Percentiles rank a stretch among this genome's conserved stretches.
phyloP scores from a whole-genome alignment of 2,888 invertebrate genomes.

The Euzophera pinguis region DNA sequence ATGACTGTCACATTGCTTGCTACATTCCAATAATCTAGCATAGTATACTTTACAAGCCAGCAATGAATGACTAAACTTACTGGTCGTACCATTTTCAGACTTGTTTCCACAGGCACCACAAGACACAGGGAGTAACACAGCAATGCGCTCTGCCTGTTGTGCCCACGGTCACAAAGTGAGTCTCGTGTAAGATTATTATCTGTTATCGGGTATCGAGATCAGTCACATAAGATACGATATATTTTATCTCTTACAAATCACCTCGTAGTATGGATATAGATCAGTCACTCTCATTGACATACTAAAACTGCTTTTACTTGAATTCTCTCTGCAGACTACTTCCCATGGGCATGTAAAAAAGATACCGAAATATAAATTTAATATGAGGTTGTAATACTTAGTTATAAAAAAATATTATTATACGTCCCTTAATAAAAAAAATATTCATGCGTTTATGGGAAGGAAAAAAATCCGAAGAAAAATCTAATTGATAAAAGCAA shows the following conservation, averaged over 20 bases:
- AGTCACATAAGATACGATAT: slow-evolving; percentile 1
- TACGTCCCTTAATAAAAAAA: too few species aligned
- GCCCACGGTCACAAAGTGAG: slow-evolving; percentile 1
- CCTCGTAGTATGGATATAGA: neutral
- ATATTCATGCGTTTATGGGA: too few species aligned
- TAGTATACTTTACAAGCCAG: neutral
- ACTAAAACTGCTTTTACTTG: too few species aligned
- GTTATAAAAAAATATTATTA: too few species aligned
- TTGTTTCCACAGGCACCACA: neutral
- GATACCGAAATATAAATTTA: too few species aligned
- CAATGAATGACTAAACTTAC: neutral
- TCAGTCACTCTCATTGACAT: neutral
- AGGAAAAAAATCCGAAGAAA: neutral
- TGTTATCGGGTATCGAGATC: slow-evolving; percentile 4
- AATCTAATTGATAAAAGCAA: neutral
- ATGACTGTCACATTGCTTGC: neutral
- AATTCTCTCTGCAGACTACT: too few species aligned
- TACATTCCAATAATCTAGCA: neutral
- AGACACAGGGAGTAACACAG: neutral
- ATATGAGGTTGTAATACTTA: too few species aligned
- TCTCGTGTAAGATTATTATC: slow-evolving; percentile 5
- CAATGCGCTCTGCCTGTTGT: slow-evolving; percentile 2
- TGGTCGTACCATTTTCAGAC: neutral
- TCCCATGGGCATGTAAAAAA: too few species aligned
- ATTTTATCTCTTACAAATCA: slow-evolving; percentile 4